A percentile compares a stretch with the other conserved stretches of the same genome.
These are phyloP conservation scores for Spodoptera exigua DNA, from an alignment of 2,888 invertebrate genomes.

Conservation along the genomic window DNA sequence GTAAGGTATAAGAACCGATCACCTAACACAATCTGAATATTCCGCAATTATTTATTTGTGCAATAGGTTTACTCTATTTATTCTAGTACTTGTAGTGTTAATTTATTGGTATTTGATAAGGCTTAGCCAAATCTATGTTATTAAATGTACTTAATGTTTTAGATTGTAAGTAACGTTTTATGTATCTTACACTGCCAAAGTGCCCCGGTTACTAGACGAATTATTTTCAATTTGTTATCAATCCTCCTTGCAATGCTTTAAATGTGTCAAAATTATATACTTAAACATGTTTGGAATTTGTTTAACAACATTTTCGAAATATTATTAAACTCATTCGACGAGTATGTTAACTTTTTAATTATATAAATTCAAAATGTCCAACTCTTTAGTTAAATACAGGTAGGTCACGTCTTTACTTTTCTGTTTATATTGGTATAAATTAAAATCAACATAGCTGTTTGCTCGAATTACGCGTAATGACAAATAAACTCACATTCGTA, in stretches of 20 bases:
- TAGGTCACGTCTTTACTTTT: too few species aligned
- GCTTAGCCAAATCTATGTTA: constrained; percentile 63
- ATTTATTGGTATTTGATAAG: constrained; percentile 45
- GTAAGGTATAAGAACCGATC: constrained; percentile 6
- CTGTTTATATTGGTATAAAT: too few species aligned
- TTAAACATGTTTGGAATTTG: not conserved
- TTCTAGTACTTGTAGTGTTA: constrained; percentile 53
- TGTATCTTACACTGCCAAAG: constrained; percentile 47
- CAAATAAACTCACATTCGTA: too few species aligned
- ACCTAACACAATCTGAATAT: constrained; percentile 16
- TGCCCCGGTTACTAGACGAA: constrained; percentile 23
- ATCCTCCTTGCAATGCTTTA: constrained; percentile 15
- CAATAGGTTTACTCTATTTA: constrained; percentile 60
- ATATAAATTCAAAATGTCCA: too few species aligned
- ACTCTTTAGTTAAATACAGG: too few species aligned
- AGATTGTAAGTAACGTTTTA: constrained; percentile 38
- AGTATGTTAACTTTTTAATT: too few species aligned
- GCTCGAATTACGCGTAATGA: too few species aligned
- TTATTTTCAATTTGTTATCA: constrained; percentile 4
- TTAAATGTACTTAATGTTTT: constrained; percentile 56
- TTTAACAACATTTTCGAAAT: too few species aligned
- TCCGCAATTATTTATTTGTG: constrained; percentile 60
- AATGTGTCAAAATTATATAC: not conserved
- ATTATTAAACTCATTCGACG: too few species aligned
- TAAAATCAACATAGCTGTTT: too few species aligned